Percentiles rank a stretch among this genome's conserved stretches.
phyloP scores from a whole-genome alignment of 2,888 invertebrate genomes.

The Gortyna flavago region DNA sequence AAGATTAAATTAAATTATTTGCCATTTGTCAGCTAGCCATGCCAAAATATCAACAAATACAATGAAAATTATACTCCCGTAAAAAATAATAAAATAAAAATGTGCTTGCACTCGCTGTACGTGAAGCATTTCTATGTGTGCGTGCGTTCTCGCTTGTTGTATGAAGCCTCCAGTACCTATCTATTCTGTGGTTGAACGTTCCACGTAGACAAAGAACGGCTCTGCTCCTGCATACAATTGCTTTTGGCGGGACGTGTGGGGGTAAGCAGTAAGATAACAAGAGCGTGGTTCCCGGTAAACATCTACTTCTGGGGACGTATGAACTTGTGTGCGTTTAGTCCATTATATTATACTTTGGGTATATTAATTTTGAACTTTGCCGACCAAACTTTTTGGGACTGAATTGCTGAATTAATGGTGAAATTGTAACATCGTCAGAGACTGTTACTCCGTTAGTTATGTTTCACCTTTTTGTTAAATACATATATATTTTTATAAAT shows the following conservation, averaged over 20 bases:
- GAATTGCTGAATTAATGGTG: not conserved
- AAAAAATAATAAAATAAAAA: too few relatives aligned
- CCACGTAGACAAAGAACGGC: slow-evolving; percentile 25
- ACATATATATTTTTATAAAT: not conserved
- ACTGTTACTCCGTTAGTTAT: not conserved
- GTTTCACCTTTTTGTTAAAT: not conserved
- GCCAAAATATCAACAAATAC: too few relatives aligned
- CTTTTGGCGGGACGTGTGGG: slow-evolving; percentile 2
- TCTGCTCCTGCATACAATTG: slow-evolving; percentile 29
- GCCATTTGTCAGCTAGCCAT: too few relatives aligned
- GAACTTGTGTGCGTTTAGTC: slow-evolving; percentile 4
- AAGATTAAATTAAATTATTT: too few relatives aligned
- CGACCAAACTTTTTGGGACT: not conserved
- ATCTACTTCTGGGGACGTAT: not conserved
- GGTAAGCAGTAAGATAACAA: slow-evolving; percentile 16
- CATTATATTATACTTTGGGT: slow-evolving; percentile 4
- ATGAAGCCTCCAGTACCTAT: not conserved
- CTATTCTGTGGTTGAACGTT: not conserved
- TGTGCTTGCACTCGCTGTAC: too few relatives aligned
- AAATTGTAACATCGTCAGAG: not conserved
- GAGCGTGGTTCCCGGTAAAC: slow-evolving; percentile 26
- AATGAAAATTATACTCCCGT: too few relatives aligned
- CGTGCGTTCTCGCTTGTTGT: not conserved
- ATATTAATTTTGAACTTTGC: slow-evolving; percentile 9
- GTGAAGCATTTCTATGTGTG: not conserved